Base-by-base conservation (phyloP, 2,888 invertebrate genomes). In the Fragum fragum region DNA sequence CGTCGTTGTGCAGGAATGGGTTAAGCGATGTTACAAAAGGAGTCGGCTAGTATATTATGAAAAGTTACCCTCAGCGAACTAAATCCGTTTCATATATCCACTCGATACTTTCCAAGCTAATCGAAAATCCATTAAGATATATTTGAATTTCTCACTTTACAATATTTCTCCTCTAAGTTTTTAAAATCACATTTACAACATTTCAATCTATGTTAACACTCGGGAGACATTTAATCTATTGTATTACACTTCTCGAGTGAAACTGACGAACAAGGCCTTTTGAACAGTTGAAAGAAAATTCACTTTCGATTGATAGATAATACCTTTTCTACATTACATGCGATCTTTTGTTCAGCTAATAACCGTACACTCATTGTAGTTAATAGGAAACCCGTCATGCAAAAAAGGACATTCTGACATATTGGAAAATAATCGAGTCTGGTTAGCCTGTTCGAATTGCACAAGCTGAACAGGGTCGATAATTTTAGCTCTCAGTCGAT, bases 231-330 rank as follows among this genome's bases (percentile, higher is more conserved):
- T 47, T 47, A 47, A 47, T 47, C 47, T 47, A 47, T 47, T 47
- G 47, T 47, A 47, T 3, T 18, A n/a, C 47, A 47, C 47, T 47
- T 47, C 47, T 47, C 47, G 47, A 18, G 14, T n/a, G 47, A 47
- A 47, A 47, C 47, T 47, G 47, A 9, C 47, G 47, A 47, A n/a
- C 47, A 18, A 47, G 47, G 18, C 47, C 47, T 47, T 9, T 47
- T 47, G 47, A 47, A 47, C 14, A 47, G 5, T 47, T 47, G 47
- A 47, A 47, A 47, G 47, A 47, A 47, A 47, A 47, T 47, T 47
- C 47, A 47, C 47, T 47, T 47, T 47, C 47, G 47, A 47, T 47
- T 47, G 47, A 47, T 16, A 47, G 47, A 47, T 47, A 47, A 47
- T 9, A 5, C 7, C n/a, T 14, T 14, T 5, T 47, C 47, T 47